Evolutionary conservation across 2,888 invertebrate species (phyloP).

Genomic region (Chloroclysta siterata): DNA sequence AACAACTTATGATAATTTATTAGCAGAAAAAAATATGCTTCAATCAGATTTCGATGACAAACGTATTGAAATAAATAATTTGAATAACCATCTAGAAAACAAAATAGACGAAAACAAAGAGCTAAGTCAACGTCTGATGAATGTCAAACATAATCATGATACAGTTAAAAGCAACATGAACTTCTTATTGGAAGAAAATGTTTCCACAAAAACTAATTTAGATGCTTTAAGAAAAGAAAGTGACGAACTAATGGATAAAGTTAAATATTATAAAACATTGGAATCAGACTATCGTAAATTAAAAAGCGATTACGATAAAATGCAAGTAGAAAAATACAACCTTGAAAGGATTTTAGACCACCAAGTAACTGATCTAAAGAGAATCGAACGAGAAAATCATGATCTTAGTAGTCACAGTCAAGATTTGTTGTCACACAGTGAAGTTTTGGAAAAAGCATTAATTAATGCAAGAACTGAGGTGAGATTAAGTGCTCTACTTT

Average conservation of each 20-base stretch:
- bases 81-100: slow-evolving; percentile 53
- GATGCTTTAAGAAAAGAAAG: slow-evolving; percentile 58
- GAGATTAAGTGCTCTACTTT: slow-evolving; percentile 17
- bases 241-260: slow-evolving; percentile 52
- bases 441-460: slow-evolving; percentile 65
- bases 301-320: slow-evolving; percentile 49
- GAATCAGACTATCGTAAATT: slow-evolving; percentile 57
- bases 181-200: slow-evolving; percentile 56
- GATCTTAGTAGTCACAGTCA: slow-evolving; percentile 57
- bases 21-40: slow-evolving; percentile 51
- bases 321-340: slow-evolving; percentile 58
- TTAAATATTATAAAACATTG: slow-evolving; percentile 57
- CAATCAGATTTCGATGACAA: slow-evolving; percentile 53
- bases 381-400: slow-evolving; percentile 56
- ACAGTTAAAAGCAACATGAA: slow-evolving; percentile 47
- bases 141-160: slow-evolving; percentile 48
- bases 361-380: slow-evolving; percentile 50
- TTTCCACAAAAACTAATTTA: slow-evolving; percentile 50
- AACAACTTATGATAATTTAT: slow-evolving; percentile 45
- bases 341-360: slow-evolving; percentile 55
- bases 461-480: slow-evolving; percentile 65
- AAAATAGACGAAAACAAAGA: slow-evolving; percentile 61
- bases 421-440: slow-evolving; percentile 56
- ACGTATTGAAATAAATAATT: slow-evolving; percentile 54
- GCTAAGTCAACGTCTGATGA: slow-evolving; percentile 51